A percentile compares a stretch with the other conserved stretches of the same genome.
These are phyloP conservation scores for Lithosia quadra DNA, from an alignment of 2,888 invertebrate genomes.

Conservation along the genomic window DNA sequence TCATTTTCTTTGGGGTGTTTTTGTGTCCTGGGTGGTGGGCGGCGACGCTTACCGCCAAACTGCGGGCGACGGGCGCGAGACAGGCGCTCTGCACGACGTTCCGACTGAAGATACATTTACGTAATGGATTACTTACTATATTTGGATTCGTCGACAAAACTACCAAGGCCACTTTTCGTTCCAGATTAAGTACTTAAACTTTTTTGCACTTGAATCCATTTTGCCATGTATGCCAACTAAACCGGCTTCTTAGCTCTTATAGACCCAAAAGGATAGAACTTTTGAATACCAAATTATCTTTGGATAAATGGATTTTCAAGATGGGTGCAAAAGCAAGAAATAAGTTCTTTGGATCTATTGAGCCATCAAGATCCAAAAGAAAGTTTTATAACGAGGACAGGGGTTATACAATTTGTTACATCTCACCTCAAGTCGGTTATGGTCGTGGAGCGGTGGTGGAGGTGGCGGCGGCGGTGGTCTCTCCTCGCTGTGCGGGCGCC, in stretches of 20 bases:
- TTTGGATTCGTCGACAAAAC: neutral
- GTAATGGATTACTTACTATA: neutral
- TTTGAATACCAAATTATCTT: neutral
- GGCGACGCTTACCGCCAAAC: constrained; percentile 74
- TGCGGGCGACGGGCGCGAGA: constrained; percentile 81
- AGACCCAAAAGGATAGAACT: neutral
- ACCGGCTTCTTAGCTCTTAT: neutral
- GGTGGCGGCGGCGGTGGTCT: constrained; percentile 79
- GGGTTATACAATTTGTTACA: neutral
- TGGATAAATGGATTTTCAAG: neutral
- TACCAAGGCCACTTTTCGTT: neutral
- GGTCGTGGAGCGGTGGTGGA: constrained; percentile 79
- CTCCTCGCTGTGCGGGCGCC: constrained; percentile 82
- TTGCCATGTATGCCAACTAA: too few species aligned
- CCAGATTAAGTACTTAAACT: too few species aligned
- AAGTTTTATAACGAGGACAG: neutral
- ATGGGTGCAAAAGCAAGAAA: neutral
- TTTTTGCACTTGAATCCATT: too few species aligned
- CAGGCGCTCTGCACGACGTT: constrained; percentile 79
- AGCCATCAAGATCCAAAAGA: too few species aligned
- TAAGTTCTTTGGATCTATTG: neutral
- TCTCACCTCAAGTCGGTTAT: constrained; percentile 78
- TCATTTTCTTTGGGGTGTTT: constrained; percentile 79
- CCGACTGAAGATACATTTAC: constrained; percentile 65
- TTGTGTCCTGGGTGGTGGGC: constrained; percentile 68